These are phyloP conservation scores for Neodiprion fabricii DNA, from an alignment of 1,140 invertebrate species.

Conservation along the genomic window DNA sequence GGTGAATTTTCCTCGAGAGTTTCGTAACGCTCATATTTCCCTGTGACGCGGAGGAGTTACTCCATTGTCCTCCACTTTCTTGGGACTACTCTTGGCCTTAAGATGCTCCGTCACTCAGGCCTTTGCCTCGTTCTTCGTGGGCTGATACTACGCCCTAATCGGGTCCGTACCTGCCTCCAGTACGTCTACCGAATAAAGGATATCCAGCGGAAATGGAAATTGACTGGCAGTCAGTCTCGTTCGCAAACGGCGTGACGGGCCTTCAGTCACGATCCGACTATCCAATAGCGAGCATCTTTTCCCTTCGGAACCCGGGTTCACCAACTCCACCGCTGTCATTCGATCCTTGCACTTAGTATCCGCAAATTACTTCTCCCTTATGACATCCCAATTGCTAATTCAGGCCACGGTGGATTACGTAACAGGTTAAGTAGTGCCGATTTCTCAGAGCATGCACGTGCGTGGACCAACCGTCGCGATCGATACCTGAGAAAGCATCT, in stretches of 20 bases:
- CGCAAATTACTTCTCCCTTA: constrained; percentile 53
- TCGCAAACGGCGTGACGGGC: too few species aligned
- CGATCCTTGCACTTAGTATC: constrained; percentile 57
- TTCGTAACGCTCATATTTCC: constrained; percentile 57
- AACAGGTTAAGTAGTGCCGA: neutral
- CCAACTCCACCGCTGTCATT: constrained; percentile 57
- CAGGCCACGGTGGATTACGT: neutral
- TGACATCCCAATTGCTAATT: constrained; percentile 48
- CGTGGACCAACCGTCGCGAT: neutral
- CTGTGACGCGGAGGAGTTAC: constrained; percentile 59
- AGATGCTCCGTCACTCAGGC: constrained; percentile 37
- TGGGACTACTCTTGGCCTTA: constrained; percentile 35
- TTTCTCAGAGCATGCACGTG: neutral
- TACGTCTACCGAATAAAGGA: too few species aligned
- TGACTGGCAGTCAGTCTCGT: too few species aligned
- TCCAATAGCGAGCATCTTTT: too few species aligned
- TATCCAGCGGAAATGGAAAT: too few species aligned
- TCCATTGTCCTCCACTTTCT: constrained; percentile 61
- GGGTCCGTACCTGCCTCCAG: neutral
- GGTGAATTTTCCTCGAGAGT: constrained; percentile 24
- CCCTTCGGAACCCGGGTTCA: neutral
- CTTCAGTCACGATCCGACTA: too few species aligned
- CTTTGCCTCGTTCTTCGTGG: neutral
- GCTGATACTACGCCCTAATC: neutral
- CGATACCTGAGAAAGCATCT: neutral